Evolutionary conservation across 2,888 invertebrate genomes (phyloP).

Genomic region (Bruchidius siliquastri): DNA sequence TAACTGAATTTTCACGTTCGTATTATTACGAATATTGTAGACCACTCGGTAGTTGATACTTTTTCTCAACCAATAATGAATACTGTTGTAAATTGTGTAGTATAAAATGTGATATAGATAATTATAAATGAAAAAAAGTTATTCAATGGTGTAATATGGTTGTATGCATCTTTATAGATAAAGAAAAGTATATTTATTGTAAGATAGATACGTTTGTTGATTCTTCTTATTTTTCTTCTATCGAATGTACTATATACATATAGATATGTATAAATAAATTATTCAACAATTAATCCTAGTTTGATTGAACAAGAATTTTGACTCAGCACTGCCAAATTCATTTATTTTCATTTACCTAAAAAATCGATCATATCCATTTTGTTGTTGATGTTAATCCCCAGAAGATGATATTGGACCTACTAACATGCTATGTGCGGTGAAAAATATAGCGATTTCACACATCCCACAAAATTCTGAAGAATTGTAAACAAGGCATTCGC

Average conservation of each 20-base stretch:
- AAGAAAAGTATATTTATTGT: slow-evolving; percentile 10
- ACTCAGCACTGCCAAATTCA: too few relatives aligned
- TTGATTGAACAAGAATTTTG: background rate
- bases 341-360: too few relatives aligned
- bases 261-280: background rate
- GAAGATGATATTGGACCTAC: too few relatives aligned
- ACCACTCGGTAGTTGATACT: slow-evolving; percentile 7
- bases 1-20: background rate
- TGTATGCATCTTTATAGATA: slow-evolving; percentile 9
- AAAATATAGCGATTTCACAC: too few relatives aligned
- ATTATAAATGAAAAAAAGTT: slow-evolving; percentile 6
- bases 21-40: slow-evolving; percentile 6
- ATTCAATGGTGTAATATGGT: slow-evolving; percentile 6
- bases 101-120: slow-evolving; percentile 15
- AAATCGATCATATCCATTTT: too few relatives aligned
- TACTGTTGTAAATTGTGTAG: slow-evolving; percentile 13
- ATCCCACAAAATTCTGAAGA: too few relatives aligned
- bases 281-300: background rate
- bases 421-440: too few relatives aligned
- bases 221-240: background rate
- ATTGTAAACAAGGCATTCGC: too few relatives aligned
- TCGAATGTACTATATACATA: background rate
- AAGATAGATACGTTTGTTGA: slow-evolving; percentile 2
- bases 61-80: slow-evolving; percentile 9
- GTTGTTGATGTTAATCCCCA: too few relatives aligned